Percentiles rank a stretch among this genome's conserved stretches.
Evolutionary conservation across 2,888 invertebrate genomes (phyloP).

Genomic region (Sinopyrophorus schimmeli): DNA sequence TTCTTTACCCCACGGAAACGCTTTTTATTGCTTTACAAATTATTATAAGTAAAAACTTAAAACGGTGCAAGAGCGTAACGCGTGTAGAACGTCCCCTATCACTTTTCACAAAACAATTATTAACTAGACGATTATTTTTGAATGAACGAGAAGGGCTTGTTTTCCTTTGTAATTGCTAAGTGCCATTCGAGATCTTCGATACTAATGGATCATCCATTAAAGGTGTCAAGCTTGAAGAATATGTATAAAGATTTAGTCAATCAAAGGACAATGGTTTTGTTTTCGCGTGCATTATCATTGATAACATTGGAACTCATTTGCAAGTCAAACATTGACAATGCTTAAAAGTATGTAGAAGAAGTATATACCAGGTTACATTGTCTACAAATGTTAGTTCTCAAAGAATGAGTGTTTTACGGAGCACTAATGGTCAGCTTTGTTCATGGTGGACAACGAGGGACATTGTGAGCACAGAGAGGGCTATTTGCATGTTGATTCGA

Average conservation of each 20-base stretch:
- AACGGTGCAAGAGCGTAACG: slow-evolving; percentile 15
- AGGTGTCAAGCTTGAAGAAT: slow-evolving; percentile 9
- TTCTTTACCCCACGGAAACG: slow-evolving; percentile 28
- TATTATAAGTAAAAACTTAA: slow-evolving; percentile 33
- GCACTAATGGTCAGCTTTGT: slow-evolving; percentile 40
- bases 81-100: slow-evolving; percentile 20
- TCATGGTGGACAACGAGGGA: slow-evolving; percentile 34
- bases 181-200: slow-evolving; percentile 13
- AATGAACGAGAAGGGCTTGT: slow-evolving; percentile 18
- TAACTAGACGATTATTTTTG: slow-evolving; percentile 25
- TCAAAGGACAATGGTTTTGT: slow-evolving; percentile 34
- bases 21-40: slow-evolving; percentile 35
- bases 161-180: slow-evolving; percentile 13
- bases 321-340: slow-evolving; percentile 38
- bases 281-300: slow-evolving; percentile 34
- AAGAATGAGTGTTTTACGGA: slow-evolving; percentile 33
- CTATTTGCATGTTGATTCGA: slow-evolving; percentile 39
- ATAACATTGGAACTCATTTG: slow-evolving; percentile 38
- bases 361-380: slow-evolving; percentile 26
- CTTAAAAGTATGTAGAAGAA: slow-evolving; percentile 30
- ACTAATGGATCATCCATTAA: slow-evolving; percentile 27
- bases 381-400: slow-evolving; percentile 21
- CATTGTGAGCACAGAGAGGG: slow-evolving; percentile 31
- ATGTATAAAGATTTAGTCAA: too few relatives aligned
- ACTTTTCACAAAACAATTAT: slow-evolving; percentile 15